A percentile compares a stretch with the other conserved stretches of the same genome.
Evolutionary conservation across 2,113 vertebrate species (phyloP).

Genomic region (Rallus limicola): DNA sequence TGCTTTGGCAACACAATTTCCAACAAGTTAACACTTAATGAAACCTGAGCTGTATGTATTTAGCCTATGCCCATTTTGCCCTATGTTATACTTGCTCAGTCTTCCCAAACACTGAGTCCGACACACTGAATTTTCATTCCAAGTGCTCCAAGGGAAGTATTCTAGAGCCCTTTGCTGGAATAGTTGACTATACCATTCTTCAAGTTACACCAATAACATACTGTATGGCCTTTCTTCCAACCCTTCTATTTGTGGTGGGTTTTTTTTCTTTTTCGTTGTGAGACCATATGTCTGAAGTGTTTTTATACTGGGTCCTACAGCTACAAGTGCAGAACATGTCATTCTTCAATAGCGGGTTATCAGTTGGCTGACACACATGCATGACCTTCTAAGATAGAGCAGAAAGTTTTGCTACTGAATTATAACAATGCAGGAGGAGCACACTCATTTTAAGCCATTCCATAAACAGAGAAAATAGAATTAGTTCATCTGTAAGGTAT

Average conservation of each 20-base stretch:
- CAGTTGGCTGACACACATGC: background rate
- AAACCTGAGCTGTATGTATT: background rate
- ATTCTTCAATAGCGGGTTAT: background rate
- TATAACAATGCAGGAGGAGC: background rate
- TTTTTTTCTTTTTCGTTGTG: background rate
- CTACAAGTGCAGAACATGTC: background rate
- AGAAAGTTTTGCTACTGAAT: background rate
- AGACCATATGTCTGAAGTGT: background rate
- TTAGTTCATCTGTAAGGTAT: background rate
- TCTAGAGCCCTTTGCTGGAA: background rate
- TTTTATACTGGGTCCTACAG: background rate
- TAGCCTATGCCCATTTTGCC: background rate
- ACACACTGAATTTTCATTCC: background rate
- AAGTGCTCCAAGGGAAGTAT: background rate
- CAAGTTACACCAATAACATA: background rate
- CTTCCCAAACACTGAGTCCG: background rate
- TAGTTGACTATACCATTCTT: background rate
- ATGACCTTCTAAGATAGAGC: constrained; percentile 9
- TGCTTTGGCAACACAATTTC: background rate
- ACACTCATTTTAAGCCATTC: background rate
- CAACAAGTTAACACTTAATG: background rate
- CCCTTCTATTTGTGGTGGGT: background rate
- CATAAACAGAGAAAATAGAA: background rate
- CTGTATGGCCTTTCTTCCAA: background rate
- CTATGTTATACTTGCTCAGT: background rate